These are phyloP conservation scores for Caenorhabditis becei DNA, from an alignment of 2,888 invertebrate species.

Conservation along the genomic window DNA sequence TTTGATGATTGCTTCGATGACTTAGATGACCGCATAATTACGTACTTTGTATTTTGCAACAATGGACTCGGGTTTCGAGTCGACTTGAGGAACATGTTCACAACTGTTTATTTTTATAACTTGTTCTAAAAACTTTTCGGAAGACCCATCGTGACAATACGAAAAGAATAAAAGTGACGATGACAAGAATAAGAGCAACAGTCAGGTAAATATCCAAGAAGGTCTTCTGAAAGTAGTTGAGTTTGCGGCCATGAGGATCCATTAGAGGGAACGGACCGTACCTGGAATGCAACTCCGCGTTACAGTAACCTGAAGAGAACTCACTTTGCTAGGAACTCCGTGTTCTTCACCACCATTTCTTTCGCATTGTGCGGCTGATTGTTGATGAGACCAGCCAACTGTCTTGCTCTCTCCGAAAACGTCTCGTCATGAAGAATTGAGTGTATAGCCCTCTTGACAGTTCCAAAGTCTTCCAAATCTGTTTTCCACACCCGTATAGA, in stretches of 20 bases:
- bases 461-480: slow-evolving; percentile 30
- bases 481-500: slow-evolving; percentile 35
- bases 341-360: slow-evolving; percentile 37
- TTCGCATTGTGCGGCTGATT: slow-evolving; percentile 51
- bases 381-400: slow-evolving; percentile 26
- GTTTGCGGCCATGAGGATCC: slow-evolving; percentile 19
- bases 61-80: too few species aligned
- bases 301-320: neutral
- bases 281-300: neutral
- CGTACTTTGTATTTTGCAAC: too few species aligned
- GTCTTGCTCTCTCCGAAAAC: slow-evolving; percentile 26
- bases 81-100: too few species aligned
- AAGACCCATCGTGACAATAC: too few species aligned
- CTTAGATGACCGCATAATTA: too few species aligned
- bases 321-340: slow-evolving; percentile 46
- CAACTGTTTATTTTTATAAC: too few species aligned
- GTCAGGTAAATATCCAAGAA: slow-evolving; percentile 41
- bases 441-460: slow-evolving; percentile 30
- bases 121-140: too few species aligned
- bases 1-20: too few species aligned
- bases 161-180: too few species aligned
- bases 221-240: slow-evolving; percentile 38
- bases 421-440: slow-evolving; percentile 25
- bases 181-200: too few species aligned
- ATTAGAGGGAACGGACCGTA: neutral